phyloP scores from a whole-genome alignment of 2,113 vertebrate species.

The Anthoscopus minutus region DNA sequence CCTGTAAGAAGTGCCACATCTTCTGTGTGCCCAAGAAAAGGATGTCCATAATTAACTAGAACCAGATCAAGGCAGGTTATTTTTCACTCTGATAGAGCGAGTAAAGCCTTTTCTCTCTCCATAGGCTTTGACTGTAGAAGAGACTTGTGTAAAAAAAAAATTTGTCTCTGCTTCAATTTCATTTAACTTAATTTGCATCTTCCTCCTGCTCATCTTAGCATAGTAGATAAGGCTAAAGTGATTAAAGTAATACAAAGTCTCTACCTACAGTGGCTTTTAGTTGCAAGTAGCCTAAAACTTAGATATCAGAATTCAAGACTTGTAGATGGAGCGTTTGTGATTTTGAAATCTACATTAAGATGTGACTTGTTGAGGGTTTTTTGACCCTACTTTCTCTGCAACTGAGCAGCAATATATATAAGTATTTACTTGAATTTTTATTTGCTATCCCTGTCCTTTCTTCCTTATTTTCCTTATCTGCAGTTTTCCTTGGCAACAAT shows the following conservation, averaged over 20 bases:
- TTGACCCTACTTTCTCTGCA: background rate
- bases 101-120: background rate
- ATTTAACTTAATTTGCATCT: background rate
- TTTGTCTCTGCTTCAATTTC: background rate
- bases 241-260: background rate
- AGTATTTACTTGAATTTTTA: background rate
- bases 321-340: background rate
- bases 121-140: background rate
- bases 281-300: background rate
- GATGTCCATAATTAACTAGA: background rate
- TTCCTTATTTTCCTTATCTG: background rate
- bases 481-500: background rate
- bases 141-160: background rate
- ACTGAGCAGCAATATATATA: background rate
- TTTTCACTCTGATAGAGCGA: background rate
- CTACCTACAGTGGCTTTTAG: background rate
- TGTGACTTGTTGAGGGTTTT: background rate
- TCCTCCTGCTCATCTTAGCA: background rate
- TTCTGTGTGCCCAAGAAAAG: background rate
- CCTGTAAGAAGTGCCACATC: background rate
- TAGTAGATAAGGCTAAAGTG: background rate
- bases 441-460: background rate
- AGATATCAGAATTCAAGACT: background rate
- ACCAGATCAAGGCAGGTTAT: background rate
- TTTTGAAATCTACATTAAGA: background rate